Conservation (phyloP, 1,140 invertebrate species). For the Hirudo medicinalis region DNA sequence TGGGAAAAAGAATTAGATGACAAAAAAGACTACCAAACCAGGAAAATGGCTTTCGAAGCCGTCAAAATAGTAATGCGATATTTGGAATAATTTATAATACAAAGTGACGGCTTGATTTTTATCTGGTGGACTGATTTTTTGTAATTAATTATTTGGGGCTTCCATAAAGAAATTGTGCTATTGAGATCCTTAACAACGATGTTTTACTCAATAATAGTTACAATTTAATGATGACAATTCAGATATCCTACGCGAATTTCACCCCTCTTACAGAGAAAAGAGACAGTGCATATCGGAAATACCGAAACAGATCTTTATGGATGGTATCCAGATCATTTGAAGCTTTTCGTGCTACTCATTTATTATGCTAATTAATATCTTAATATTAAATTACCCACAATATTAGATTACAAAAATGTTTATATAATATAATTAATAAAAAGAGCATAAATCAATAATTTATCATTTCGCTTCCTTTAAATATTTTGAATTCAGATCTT, state of each 20-base stretch:
- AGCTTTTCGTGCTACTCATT: background rate
- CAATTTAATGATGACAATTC: background rate
- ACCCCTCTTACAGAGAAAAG: background rate
- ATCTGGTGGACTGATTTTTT: too few relatives aligned
- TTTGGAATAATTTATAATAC: too few relatives aligned
- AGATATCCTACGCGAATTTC: conserved; percentile 2
- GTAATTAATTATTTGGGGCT: too few relatives aligned
- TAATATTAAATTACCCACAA: background rate
- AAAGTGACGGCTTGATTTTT: too few relatives aligned
- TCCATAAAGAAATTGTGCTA: too few relatives aligned
- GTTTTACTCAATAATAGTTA: too few relatives aligned
- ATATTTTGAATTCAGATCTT: background rate
- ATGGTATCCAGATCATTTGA: background rate
- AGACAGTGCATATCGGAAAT: background rate
- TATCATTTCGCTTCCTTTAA: background rate
- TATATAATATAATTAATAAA: too few relatives aligned
- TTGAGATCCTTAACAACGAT: too few relatives aligned
- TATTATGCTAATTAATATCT: too few relatives aligned
- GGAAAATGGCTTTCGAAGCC: background rate
- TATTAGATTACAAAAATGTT: background rate
- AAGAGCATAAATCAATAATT: too few relatives aligned
- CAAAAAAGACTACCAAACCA: background rate
- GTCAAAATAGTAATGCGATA: background rate
- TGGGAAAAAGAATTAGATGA: background rate
- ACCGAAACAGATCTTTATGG: background rate